These are phyloP conservation scores for Henricia sp. DNA, from an alignment of 53 echinoderm and acorn worm genomes.

Conservation along the genomic window DNA sequence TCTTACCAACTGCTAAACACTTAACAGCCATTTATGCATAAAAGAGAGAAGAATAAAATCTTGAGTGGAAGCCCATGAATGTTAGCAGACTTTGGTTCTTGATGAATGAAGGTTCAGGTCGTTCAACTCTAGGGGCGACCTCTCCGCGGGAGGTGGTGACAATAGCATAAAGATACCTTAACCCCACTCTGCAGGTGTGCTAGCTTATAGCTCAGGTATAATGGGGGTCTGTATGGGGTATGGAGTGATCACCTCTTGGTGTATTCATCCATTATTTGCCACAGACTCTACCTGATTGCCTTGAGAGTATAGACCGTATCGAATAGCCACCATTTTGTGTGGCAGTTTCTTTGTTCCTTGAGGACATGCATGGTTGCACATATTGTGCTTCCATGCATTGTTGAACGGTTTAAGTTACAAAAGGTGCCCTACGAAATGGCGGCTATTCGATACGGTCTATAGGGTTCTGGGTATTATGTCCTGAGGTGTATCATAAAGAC, in stretches of 20 bases:
- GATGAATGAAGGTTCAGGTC: constrained; percentile 13
- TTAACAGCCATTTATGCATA: too few relatives aligned
- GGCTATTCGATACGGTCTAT: too few relatives aligned
- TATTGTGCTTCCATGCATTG: not conserved
- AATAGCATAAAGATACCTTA: constrained; percentile 31
- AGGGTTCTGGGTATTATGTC: too few relatives aligned
- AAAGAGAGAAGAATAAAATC: too few relatives aligned
- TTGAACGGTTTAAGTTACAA: too few relatives aligned
- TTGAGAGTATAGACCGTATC: not conserved
- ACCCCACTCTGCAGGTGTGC: constrained; percentile 29
- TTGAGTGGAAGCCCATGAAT: too few relatives aligned
- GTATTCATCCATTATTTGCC: too few relatives aligned
- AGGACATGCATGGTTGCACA: not conserved
- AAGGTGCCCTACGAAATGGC: too few relatives aligned
- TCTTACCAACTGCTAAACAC: too few relatives aligned
- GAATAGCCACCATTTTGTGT: not conserved
- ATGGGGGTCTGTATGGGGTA: not conserved
- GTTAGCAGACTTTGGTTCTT: not conserved
- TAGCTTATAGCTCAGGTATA: constrained; percentile 46
- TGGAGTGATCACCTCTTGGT: not conserved
- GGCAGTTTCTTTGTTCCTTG: not conserved
- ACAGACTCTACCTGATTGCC: too few relatives aligned
- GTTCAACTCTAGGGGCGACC: constrained; percentile 29
- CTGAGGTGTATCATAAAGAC: too few relatives aligned
- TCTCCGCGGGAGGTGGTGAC: constrained; percentile 26